Evolutionary conservation across 1,140 invertebrate species (phyloP), one percentile per base, ranked within the genome.

Genomic region (Littorina saxatilis): DNA sequence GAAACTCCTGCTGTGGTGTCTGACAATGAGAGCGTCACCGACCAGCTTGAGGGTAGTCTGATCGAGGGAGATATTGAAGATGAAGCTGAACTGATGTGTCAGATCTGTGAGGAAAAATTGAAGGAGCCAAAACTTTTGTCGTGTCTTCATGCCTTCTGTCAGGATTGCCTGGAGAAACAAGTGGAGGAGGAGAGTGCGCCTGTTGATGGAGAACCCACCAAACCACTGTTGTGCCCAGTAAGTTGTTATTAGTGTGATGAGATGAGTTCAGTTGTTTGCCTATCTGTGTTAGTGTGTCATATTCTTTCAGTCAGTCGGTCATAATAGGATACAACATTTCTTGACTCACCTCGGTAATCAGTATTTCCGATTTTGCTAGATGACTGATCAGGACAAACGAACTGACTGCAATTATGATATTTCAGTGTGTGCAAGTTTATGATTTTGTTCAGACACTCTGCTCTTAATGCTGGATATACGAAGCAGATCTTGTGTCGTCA

Each of bases 131-230:
- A 96, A 84, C 95, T 99, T 61, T 94, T 99, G 83, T 95, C 95
- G 83, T 99, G 97, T 92, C 94, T 98, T 86, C 97, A 99, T 94
- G 96, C 96, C 1, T 98, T 97, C 93, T 99, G 97, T 93, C 96
- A 97, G 93, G 93, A 94, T 73, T 99, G 97, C 91, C 93, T 98
- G 83, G 95, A 96, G 87, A 96, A 96, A 91, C 93, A 86, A 43
- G 35, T 96, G 82, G 92, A 96, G 85, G 93, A 95, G 63, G 94
- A 95, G 87, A 95, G 23, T 27, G 55, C 77, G 9, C 35, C 55
- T 27, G 47, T 78, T 40, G 63, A 80, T 55, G 76, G 27, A 39
- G 83, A 75, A 50, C 70, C 70, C 9, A 73, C n/a, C 39, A 73
- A 73, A 50, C 5, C 13, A 7, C 11, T 73, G 66, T 39, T 3